Base-by-base conservation (phyloP, 2,888 invertebrate species). In the Lagria hirta region DNA sequence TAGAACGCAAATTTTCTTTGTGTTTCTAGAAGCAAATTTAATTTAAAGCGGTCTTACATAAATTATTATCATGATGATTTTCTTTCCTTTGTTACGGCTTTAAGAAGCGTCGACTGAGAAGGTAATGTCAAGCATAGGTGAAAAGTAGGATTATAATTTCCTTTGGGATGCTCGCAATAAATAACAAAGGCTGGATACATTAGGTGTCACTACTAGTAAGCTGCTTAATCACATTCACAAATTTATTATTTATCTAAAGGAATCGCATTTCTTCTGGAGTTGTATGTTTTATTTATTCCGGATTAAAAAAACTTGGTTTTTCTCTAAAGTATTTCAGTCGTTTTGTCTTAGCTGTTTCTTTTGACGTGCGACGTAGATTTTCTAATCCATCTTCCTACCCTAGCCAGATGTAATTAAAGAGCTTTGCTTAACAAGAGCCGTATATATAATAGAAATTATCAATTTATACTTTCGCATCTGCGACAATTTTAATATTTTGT, bases 401-500 rank as follows among this genome's bases (percentile, higher is more conserved):
- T 52, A 55, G 43, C 55, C 58, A 60, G 58, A 55, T 55, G 59
- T 64, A 65, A 65, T 65, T 65, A 65, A 63, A 64, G 55, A 43
- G 59, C 61, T 60, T 58, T 57, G 61, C 62, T 66, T 62, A 67
- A 66, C 65, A 65, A 66, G 61, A 55, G 65, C 60, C 56, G 65
- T 69, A 67, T 62, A 69, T 69, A 68, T 68, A 48, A 48, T 66
- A 60, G 61, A 63, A 68, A 70, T 70, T 69, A 70, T 66, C 66
- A 68, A 66, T 69, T 67, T 68, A 64, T 66, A 58, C 65, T 60
- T 65, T 60, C 66, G 61, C 69, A 70, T 70, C 70, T 70, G 69
- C 60, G 69, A 70, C 69, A 70, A 68, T 68, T 68, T 68, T 66
- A 68, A 68, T 68, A 69, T 70, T 69, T 69, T 69, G 69, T 68